Evolutionary conservation across 2,113 vertebrate genomes (phyloP), one percentile per base, ranked within the genome.

Genomic region (Aegotheles bennettii): DNA sequence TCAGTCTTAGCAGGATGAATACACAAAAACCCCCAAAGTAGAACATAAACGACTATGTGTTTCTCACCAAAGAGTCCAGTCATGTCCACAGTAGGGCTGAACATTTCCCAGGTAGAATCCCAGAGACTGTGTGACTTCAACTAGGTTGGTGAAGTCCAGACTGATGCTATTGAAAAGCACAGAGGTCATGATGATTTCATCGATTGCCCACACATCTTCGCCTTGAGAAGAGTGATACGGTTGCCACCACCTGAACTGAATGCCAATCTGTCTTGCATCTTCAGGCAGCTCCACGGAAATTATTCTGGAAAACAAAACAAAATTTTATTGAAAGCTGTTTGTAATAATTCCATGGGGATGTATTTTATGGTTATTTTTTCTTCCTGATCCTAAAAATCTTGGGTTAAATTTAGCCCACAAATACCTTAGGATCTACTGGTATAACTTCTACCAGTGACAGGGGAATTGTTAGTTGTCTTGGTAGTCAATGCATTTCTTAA

Each of bases 231-330:
- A 99, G 77, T 99, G 99, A 85, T 99, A 99, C 0, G 99, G 99
- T 95, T 99, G 99, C 99, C 99, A 99, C 99, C 99, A 99, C 89
- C 99, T 98, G 98, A 99, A 99, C 97, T 99, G 99, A 84, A 99
- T 98, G 38, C 99, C 99, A 70, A 99, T 98, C 67, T 98, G 99
- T 84, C 98, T 99, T 31, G 99, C 99, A 20, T 99, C 98, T 20
- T 99, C 97, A 2, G 99, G 99, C 42, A 99, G 97, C 90, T 99
- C 99, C 67, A 99, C 99, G 1, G 99, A 99, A 87, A 99, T 99
- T 57, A 99, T 99, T 97, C 99, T 99, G 85, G 76, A 88, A 65
- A 25, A 79, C 18, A 71, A 57, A 77, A 2, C 6, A 67, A 80
- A 81, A 33, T 40, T 42, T 76, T 65, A 50, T 18, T 82, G 38